Conservation (phyloP, 2,797 vertebrate species). For the Oreochromis grahami region DNA sequence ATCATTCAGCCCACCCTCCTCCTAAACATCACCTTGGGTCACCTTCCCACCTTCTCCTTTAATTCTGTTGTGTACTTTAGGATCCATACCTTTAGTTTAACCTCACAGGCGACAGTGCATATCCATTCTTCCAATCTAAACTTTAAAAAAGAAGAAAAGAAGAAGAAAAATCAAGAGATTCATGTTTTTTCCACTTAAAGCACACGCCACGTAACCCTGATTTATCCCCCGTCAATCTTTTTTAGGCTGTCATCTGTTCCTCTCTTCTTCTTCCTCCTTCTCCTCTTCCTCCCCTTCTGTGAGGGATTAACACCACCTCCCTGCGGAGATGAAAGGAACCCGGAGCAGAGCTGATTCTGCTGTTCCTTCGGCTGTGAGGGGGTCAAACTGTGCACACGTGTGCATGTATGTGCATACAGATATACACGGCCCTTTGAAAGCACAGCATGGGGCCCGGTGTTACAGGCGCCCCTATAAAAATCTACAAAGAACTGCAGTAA, state of each 20-base stretch:
- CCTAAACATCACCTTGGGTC: conserved; percentile 27
- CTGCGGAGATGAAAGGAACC: conserved; percentile 62
- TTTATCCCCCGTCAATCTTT: conserved; percentile 20
- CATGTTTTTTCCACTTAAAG: neutral
- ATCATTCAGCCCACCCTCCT: conserved; percentile 6
- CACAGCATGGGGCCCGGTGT: conserved; percentile 37
- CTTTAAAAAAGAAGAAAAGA: neutral
- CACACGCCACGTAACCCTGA: neutral
- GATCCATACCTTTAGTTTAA: neutral
- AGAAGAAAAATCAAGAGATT: neutral
- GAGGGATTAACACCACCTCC: conserved; percentile 61
- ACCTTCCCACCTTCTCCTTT: conserved; percentile 26
- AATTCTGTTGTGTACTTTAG: neutral
- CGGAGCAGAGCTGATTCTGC: conserved; percentile 33
- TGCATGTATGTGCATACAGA: neutral
- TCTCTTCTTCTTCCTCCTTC: neutral
- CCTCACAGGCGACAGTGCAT: neutral
- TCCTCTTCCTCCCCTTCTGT: conserved; percentile 33
- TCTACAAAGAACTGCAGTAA: conserved; percentile 61
- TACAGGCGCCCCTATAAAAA: conserved; percentile 62
- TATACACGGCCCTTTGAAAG: conserved; percentile 10
- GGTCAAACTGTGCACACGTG: conserved; percentile 25
- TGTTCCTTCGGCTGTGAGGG: conserved; percentile 14
- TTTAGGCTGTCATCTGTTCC: conserved; percentile 6
- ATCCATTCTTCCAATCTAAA: neutral